phyloP scores from a whole-genome alignment of 2,888 invertebrate species.

The Ischnus inquisitorius region DNA sequence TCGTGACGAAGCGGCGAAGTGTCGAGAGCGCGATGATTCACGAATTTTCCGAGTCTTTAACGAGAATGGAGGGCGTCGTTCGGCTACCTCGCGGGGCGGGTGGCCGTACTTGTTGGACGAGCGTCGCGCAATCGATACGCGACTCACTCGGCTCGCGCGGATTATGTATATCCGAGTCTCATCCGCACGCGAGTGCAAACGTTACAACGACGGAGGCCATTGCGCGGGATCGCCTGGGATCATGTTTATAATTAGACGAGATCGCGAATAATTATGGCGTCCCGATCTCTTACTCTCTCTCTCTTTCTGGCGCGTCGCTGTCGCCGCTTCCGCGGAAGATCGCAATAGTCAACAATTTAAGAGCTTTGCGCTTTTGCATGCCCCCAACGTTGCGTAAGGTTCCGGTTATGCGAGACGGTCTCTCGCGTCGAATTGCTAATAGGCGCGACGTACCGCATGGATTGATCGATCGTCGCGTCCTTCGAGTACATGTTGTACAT shows the following conservation, averaged over 20 bases:
- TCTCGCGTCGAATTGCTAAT: constrained; percentile 31
- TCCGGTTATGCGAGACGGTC: constrained; percentile 17
- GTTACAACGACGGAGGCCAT: background rate
- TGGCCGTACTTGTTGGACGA: constrained; percentile 30
- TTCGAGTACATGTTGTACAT: constrained; percentile 21
- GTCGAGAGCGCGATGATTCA: background rate
- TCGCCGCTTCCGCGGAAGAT: constrained; percentile 50
- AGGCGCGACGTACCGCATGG: background rate
- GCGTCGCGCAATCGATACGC: constrained; percentile 25
- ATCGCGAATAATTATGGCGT: constrained; percentile 65
- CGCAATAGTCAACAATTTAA: constrained; percentile 66
- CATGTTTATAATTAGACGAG: constrained; percentile 67
- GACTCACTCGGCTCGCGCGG: background rate
- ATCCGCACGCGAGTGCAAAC: background rate
- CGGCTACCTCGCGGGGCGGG: background rate
- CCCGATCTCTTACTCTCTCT: constrained; percentile 9
- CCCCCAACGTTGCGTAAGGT: constrained; percentile 25
- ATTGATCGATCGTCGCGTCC: constrained; percentile 35
- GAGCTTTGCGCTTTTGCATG: constrained; percentile 28
- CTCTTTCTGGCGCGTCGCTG: background rate
- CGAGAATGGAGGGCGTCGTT: constrained; percentile 1
- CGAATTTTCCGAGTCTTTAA: background rate
- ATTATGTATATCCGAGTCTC: background rate
- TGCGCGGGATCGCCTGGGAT: constrained; percentile 41
- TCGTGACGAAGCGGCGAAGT: background rate